Percentiles rank a stretch among this genome's conserved stretches.
phyloP scores from a whole-genome alignment of 2,888 invertebrate genomes.

The Eristalis arbustorum region DNA sequence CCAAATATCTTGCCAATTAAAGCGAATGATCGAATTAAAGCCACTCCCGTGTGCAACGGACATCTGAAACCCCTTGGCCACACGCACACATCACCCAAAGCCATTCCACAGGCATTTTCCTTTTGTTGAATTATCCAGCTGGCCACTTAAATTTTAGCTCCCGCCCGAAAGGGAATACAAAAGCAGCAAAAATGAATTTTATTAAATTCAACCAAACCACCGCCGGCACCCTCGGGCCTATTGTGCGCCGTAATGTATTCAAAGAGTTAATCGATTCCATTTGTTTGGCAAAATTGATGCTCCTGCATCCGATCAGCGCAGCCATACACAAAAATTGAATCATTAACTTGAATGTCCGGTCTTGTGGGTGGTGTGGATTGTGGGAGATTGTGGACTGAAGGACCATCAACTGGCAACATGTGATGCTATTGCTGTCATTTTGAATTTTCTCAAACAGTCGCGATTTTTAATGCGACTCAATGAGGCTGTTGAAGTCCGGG shows the following conservation, averaged over 20 bases:
- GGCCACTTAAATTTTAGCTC: background rate
- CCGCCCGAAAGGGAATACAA: background rate
- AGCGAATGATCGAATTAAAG: background rate
- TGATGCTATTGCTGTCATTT: background rate
- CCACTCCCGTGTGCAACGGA: background rate
- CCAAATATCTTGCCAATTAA: background rate
- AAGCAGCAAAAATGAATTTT: background rate
- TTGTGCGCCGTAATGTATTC: background rate
- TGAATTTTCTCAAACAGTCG: background rate
- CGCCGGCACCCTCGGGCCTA: background rate
- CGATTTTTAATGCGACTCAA: background rate
- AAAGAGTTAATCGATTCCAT: background rate
- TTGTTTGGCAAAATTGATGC: background rate
- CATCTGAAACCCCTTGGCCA: no score
- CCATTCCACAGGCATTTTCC: background rate
- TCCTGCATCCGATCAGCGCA: background rate
- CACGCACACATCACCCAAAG: no score
- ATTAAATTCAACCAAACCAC: background rate
- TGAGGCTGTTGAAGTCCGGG: background rate
- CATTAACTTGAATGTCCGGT: constrained; percentile 6
- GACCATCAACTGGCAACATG: background rate
- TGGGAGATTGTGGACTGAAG: background rate
- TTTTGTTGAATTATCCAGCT: background rate
- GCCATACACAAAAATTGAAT: background rate
- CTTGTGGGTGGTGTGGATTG: background rate